Evolutionary conservation across 2,888 invertebrate species (phyloP).

Genomic region (Pecten maximus): DNA sequence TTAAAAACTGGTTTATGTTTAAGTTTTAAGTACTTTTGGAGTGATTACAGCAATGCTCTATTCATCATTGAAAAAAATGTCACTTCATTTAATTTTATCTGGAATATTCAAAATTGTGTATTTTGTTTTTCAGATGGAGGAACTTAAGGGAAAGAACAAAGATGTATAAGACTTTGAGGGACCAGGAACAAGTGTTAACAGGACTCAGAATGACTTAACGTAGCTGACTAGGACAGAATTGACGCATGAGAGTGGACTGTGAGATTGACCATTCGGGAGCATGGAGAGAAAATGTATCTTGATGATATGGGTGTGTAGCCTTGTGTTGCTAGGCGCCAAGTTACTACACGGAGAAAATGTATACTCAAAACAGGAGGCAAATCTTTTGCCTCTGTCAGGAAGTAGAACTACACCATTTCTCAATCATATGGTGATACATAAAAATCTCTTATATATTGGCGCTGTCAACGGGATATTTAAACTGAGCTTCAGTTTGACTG

Average conservation of each 20-base stretch:
- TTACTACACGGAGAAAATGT: conserved; percentile 4
- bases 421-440: not conserved
- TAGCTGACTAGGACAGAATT: not conserved
- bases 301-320: not conserved
- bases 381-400: not conserved
- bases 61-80: too few relatives aligned
- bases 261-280: conserved; percentile 7
- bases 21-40: too few relatives aligned
- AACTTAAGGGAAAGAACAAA: not conserved
- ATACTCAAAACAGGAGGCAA: not conserved
- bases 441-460: conserved; percentile 88
- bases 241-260: not conserved
- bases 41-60: too few relatives aligned
- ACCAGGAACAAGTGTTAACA: not conserved
- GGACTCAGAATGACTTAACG: not conserved
- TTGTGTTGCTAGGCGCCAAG: conserved; percentile 9
- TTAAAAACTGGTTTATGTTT: too few relatives aligned
- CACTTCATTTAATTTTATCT: too few relatives aligned
- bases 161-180: not conserved
- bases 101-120: not conserved
- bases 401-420: conserved; percentile 10
- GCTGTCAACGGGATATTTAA: conserved; percentile 96
- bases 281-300: conserved; percentile 17
- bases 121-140: not conserved
- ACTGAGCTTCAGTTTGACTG: conserved; percentile 92